Evolutionary conservation across 2,888 invertebrate genomes (phyloP).

Genomic region (Diarsia brunnea): DNA sequence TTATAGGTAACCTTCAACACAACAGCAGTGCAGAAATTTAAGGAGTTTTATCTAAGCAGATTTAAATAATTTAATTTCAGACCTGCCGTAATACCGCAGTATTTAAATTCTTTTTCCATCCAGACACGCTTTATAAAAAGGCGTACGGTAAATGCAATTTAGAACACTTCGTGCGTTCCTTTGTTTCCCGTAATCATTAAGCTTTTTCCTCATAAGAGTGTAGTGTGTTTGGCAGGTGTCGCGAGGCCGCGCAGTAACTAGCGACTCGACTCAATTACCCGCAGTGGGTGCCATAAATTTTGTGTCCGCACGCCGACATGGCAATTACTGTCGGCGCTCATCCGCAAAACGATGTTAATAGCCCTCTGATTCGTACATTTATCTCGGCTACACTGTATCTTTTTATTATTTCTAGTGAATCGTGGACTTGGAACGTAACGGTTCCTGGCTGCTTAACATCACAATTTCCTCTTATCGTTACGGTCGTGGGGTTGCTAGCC

Average conservation of each 20-base stretch:
- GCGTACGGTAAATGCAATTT: constrained; percentile 25
- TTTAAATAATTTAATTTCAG: constrained; percentile 26
- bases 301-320: constrained; percentile 87
- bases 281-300: constrained; percentile 86
- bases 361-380: constrained; percentile 87
- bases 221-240: constrained; percentile 77
- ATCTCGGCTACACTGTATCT: constrained; percentile 81
- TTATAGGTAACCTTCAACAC: constrained; percentile 7
- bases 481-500: constrained; percentile 68
- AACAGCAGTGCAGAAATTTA: constrained; percentile 7
- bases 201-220: constrained; percentile 58
- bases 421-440: constrained; percentile 68
- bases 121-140: constrained; percentile 24
- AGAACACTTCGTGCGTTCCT: constrained; percentile 26
- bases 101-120: constrained; percentile 7
- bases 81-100: not conserved
- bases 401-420: constrained; percentile 75
- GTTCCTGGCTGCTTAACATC: constrained; percentile 65
- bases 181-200: constrained; percentile 55
- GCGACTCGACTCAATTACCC: constrained; percentile 85
- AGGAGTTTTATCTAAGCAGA: constrained; percentile 7
- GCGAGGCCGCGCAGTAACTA: constrained; percentile 74
- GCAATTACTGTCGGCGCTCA: constrained; percentile 90
- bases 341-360: constrained; percentile 90
- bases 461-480: constrained; percentile 72